phyloP scores from a whole-genome alignment of 1,140 invertebrate genomes.

The Eriocheir sinensis region DNA sequence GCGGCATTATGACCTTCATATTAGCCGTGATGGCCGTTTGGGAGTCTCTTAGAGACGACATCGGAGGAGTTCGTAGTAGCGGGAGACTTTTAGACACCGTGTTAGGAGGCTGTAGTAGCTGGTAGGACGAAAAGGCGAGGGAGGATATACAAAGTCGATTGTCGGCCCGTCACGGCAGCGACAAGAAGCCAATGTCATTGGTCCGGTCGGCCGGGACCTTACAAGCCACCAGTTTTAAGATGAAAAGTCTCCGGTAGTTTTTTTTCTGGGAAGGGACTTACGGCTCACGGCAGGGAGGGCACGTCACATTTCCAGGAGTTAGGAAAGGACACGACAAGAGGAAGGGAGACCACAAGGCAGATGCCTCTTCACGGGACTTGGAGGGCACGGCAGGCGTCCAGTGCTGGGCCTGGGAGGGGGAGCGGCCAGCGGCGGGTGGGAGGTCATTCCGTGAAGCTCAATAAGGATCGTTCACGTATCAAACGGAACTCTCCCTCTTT shows the following conservation, averaged over 20 bases:
- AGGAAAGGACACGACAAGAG: background rate
- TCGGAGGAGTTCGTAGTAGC: background rate
- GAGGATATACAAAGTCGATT: background rate
- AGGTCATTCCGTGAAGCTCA: background rate
- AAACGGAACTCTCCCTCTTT: conserved; percentile 63
- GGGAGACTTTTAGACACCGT: background rate
- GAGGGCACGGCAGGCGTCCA: background rate
- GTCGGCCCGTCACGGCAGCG: background rate
- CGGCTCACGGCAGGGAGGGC: background rate
- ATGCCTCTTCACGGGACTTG: background rate
- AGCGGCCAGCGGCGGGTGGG: background rate
- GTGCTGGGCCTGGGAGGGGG: background rate
- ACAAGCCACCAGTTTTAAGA: background rate
- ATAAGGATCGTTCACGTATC: conserved; percentile 29
- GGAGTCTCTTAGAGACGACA: background rate
- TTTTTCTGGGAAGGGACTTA: background rate
- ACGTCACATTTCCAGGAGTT: conserved; percentile 24
- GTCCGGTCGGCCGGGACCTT: background rate
- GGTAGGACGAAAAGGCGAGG: background rate
- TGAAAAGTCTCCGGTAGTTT: background rate
- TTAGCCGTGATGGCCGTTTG: background rate
- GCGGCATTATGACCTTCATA: background rate
- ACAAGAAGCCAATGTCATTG: background rate
- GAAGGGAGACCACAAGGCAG: background rate
- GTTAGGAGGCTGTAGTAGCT: background rate